These are phyloP conservation scores for Pasiphila rectangulata DNA, from an alignment of 2,888 invertebrate genomes.

Conservation along the genomic window DNA sequence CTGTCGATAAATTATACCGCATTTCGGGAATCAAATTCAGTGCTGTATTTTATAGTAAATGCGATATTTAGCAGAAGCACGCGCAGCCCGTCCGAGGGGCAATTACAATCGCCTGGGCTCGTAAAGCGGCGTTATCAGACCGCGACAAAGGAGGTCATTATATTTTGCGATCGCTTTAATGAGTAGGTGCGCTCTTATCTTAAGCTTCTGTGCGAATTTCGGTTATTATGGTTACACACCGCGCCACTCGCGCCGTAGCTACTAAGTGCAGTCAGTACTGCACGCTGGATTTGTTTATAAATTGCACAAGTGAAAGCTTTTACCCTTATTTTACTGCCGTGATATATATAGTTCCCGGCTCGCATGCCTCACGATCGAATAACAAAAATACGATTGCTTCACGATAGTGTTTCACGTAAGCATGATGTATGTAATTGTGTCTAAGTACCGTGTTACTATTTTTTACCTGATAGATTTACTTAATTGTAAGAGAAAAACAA, in stretches of 20 bases:
- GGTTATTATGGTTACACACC: slow-evolving; percentile 38
- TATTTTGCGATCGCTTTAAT: slow-evolving; percentile 55
- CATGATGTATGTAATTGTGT: no score
- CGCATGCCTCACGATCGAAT: slow-evolving; percentile 13
- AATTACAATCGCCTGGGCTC: slow-evolving; percentile 49
- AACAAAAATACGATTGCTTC: not conserved
- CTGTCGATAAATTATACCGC: slow-evolving; percentile 65
- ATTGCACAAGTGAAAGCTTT: slow-evolving; percentile 28
- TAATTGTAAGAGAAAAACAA: no score
- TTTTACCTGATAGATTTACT: no score
- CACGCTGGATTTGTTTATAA: not conserved
- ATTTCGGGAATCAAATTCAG: slow-evolving; percentile 61
- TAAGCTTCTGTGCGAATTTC: slow-evolving; percentile 45
- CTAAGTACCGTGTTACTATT: no score
- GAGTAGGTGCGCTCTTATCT: slow-evolving; percentile 49
- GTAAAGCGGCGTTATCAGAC: slow-evolving; percentile 57
- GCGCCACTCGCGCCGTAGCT: slow-evolving; percentile 21
- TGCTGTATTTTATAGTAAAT: slow-evolving; percentile 40
- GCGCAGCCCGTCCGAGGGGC: slow-evolving; percentile 42
- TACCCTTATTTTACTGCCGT: slow-evolving; percentile 26
- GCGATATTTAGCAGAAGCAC: slow-evolving; percentile 39
- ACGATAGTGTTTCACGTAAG: no score
- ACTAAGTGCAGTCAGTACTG: no score
- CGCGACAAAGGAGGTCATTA: slow-evolving; percentile 59
- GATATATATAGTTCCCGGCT: slow-evolving; percentile 29